A percentile compares a stretch with the other conserved stretches of the same genome.
Evolutionary conservation across 1,140 invertebrate species (phyloP).

Genomic region (Pristionchus pacificus): DNA sequence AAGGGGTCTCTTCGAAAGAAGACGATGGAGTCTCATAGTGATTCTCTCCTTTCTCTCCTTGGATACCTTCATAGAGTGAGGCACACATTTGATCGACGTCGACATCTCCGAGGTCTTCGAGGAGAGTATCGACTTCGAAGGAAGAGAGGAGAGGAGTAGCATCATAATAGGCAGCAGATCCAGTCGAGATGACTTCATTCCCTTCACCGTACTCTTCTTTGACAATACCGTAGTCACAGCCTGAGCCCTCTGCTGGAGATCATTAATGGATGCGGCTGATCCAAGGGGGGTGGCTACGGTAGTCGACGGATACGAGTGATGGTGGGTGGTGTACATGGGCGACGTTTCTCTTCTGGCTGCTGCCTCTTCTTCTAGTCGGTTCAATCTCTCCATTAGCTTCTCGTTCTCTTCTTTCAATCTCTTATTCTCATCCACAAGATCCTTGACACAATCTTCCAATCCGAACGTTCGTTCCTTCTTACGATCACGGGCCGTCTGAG

Average conservation of each 20-base stretch:
- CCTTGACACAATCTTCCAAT: constrained; percentile 50
- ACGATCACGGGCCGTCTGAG: constrained; percentile 92
- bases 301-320: not conserved
- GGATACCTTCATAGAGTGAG: not conserved
- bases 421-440: constrained; percentile 50
- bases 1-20: not conserved
- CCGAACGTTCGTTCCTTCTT: constrained; percentile 69
- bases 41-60: not conserved
- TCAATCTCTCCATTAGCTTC: constrained; percentile 6
- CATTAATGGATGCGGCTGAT: constrained; percentile 35
- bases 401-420: constrained; percentile 43
- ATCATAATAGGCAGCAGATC: constrained; percentile 1
- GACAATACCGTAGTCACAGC: not conserved
- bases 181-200: not conserved
- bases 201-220: constrained; percentile 1
- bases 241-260: constrained; percentile 28
- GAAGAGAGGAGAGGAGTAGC: constrained; percentile 11
- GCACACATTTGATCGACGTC: not conserved
- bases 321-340: not conserved
- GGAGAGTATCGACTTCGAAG: constrained; percentile 11
- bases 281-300: constrained; percentile 21
- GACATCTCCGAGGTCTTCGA: constrained; percentile 22
- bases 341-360: constrained; percentile 3
- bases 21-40: not conserved
- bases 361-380: constrained; percentile 11